Conservation (phyloP, 2,888 invertebrate species). For the Parnassius mnemosyne region DNA sequence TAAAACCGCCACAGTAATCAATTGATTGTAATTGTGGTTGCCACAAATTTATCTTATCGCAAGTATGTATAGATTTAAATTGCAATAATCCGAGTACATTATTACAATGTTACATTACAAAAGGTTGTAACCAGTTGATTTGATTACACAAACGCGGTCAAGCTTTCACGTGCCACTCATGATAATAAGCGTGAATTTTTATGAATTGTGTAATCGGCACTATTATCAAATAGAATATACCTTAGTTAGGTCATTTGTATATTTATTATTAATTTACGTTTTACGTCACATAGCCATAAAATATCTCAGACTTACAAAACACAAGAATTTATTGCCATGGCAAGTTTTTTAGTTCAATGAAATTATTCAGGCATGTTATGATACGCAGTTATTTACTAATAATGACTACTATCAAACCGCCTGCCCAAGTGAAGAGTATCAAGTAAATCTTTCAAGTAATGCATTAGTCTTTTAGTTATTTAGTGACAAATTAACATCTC, state of each 20-base stretch:
- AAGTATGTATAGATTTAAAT: constrained; percentile 14
- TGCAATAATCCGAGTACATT: constrained; percentile 22
- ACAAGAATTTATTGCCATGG: too few relatives aligned
- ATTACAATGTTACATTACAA: constrained; percentile 35
- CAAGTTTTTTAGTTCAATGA: too few relatives aligned
- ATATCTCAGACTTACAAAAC: too few relatives aligned
- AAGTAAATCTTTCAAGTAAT: too few relatives aligned
- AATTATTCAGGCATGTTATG: too few relatives aligned
- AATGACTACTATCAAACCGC: too few relatives aligned
- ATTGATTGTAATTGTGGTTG: constrained; percentile 1
- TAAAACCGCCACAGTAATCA: constrained; percentile 1
- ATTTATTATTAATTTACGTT: neutral
- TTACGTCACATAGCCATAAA: too few relatives aligned
- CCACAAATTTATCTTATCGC: constrained; percentile 15
- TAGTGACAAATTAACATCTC: too few relatives aligned
- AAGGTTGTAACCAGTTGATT: constrained; percentile 48
- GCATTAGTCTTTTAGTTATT: too few relatives aligned
- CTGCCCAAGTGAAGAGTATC: too few relatives aligned
- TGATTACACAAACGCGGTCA: constrained; percentile 56
- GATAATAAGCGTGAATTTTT: constrained; percentile 55
- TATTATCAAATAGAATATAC: constrained; percentile 26
- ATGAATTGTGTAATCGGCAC: constrained; percentile 53
- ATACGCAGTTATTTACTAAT: too few relatives aligned
- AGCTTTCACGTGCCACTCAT: constrained; percentile 45
- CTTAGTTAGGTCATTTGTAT: neutral